These are phyloP conservation scores for Oscarella lobularis DNA, from an alignment of 37 sponge, comb jelly and placozoan species.

Conservation along the genomic window DNA sequence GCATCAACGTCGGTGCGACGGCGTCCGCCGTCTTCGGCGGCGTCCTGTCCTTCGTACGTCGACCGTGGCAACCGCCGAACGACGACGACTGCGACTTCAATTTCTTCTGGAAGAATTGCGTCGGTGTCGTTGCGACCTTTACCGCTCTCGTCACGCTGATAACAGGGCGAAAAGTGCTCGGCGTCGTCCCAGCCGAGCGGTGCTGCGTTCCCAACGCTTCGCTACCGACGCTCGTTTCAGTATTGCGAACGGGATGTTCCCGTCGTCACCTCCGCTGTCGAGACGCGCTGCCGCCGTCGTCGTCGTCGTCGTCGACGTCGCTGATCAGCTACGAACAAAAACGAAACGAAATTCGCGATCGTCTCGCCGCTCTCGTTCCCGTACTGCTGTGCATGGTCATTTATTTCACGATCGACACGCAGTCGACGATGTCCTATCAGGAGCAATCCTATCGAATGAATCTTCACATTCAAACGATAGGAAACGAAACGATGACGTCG, in stretches of 20 bases:
- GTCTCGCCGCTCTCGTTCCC: neutral
- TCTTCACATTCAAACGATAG: no score
- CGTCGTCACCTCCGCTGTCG: neutral
- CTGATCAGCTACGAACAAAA: neutral
- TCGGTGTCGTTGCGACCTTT: neutral
- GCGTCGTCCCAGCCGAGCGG: neutral
- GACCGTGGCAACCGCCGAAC: neutral
- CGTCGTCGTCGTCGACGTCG: neutral
- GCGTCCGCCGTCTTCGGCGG: neutral
- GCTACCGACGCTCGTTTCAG: neutral
- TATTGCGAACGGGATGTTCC: neutral
- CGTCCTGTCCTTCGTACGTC: neutral
- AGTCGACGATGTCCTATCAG: neutral
- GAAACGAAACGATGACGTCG: no score
- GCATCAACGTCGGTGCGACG: neutral
- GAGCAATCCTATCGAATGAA: no score
- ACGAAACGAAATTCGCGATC: neutral
- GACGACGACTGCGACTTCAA: neutral
- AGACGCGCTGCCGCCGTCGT: neutral
- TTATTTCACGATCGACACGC: neutral
- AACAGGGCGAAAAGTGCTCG: neutral
- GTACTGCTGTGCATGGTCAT: neutral
- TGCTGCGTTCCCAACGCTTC: neutral
- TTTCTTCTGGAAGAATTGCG: neutral
- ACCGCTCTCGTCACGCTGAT: neutral